phyloP scores from a whole-genome alignment of 2,888 invertebrate species.

The Polymixis lichenea region DNA sequence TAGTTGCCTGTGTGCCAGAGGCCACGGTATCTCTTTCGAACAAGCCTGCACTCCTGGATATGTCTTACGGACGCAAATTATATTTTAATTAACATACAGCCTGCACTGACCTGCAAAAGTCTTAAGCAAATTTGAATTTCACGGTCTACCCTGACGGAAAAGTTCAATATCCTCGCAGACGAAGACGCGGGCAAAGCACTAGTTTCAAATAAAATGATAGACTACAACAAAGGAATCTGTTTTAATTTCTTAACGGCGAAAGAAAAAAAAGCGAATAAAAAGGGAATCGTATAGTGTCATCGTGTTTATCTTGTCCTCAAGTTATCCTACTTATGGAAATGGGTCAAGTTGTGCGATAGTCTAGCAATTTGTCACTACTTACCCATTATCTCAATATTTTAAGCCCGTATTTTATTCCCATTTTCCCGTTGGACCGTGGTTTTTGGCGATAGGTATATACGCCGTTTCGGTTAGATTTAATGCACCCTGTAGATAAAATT shows the following conservation, averaged over 20 bases:
- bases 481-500: too few species aligned
- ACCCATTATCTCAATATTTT: conserved; percentile 50
- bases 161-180: too few species aligned
- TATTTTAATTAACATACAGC: too few species aligned
- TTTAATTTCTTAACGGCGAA: conserved; percentile 17
- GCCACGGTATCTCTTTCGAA: too few species aligned
- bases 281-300: conserved; percentile 16
- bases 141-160: too few species aligned
- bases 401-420: conserved; percentile 32
- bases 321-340: conserved; percentile 45
- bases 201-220: background rate
- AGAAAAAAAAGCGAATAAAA: conserved; percentile 21
- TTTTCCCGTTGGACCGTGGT: conserved; percentile 12
- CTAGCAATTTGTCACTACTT: conserved; percentile 45
- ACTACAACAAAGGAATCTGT: background rate
- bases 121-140: too few species aligned
- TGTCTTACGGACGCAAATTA: too few species aligned
- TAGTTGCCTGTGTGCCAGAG: too few species aligned
- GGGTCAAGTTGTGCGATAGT: conserved; percentile 46
- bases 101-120: too few species aligned
- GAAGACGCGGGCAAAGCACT: background rate
- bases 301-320: conserved; percentile 46
- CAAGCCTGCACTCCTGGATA: too few species aligned
- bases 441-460: conserved; percentile 6
- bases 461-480: conserved; percentile 14